A percentile compares a stretch with the other conserved stretches of the same genome.
Conservation (phyloP, 2,113 vertebrate species). For the Hippocampus zosterae region DNA sequence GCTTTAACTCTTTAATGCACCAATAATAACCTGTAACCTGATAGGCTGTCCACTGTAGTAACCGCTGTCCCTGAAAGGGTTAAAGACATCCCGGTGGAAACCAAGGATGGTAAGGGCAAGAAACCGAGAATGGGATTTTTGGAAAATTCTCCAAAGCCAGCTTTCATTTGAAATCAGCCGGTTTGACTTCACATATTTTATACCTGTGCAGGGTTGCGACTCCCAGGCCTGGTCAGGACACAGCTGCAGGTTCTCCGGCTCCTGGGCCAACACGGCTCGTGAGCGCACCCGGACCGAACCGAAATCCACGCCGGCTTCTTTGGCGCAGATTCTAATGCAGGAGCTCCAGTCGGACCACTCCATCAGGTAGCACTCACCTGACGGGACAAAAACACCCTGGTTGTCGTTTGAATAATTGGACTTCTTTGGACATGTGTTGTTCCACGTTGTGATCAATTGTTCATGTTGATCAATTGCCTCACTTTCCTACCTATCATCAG, state of each 20-base stretch:
- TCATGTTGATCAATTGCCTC: too few species aligned
- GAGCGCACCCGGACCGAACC: conserved; percentile 88
- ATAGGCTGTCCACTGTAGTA: too few species aligned
- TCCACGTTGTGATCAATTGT: not conserved
- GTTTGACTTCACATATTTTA: too few species aligned
- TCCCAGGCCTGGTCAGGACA: conserved; percentile 91
- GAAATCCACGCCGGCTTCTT: conserved; percentile 83
- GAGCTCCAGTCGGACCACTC: conserved; percentile 95
- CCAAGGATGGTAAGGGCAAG: too few species aligned
- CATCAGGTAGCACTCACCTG: conserved; percentile 95
- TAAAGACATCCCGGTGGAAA: too few species aligned
- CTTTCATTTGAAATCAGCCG: too few species aligned
- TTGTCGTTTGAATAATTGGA: not conserved
- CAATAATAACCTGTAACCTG: too few species aligned
- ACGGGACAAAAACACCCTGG: not conserved
- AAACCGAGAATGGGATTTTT: not conserved
- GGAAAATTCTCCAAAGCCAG: not conserved
- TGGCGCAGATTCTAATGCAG: conserved; percentile 88
- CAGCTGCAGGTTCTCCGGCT: conserved; percentile 87
- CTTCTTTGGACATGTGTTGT: not conserved
- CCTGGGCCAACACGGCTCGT: conserved; percentile 85
- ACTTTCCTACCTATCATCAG: too few species aligned
- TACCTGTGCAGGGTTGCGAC: conserved; percentile 83
- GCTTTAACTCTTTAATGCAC: not conserved
- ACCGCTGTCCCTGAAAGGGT: too few species aligned